A percentile compares a stretch with the other conserved stretches of the same genome.
Conservation (phyloP, 2,797 vertebrate species). For the Coccyzus lansbergi region DNA sequence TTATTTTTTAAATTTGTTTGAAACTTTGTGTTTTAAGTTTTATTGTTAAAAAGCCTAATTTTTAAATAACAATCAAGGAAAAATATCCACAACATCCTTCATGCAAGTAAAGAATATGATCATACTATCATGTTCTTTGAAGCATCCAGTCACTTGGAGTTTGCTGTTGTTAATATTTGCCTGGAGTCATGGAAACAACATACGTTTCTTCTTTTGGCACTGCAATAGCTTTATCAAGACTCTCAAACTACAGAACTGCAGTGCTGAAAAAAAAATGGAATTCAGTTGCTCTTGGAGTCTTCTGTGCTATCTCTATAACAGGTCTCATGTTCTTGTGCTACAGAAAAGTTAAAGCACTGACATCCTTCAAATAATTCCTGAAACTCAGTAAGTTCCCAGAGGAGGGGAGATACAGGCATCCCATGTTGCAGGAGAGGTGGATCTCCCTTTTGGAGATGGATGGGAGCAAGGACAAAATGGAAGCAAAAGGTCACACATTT, state of each 20-base stretch:
- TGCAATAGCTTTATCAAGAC: background rate
- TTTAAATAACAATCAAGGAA: background rate
- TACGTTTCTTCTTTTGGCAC: background rate
- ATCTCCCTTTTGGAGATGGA: background rate
- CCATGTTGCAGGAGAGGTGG: rapidly evolving
- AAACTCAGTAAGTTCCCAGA: background rate
- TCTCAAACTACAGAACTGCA: background rate
- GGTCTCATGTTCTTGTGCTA: background rate
- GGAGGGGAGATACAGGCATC: background rate
- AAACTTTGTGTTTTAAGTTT: background rate
- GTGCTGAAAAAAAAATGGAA: background rate
- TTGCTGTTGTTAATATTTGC: background rate
- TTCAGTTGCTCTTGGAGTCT: background rate
- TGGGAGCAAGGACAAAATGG: background rate
- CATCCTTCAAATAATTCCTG: background rate
- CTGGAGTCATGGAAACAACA: background rate
- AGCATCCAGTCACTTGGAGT: background rate
- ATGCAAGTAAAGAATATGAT: background rate
- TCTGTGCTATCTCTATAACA: background rate
- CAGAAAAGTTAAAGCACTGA: background rate
- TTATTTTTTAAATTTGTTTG: background rate
- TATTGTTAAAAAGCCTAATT: background rate
- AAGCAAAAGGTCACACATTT: background rate
- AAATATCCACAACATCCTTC: background rate
- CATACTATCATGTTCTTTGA: background rate